A percentile compares a stretch with the other conserved stretches of the same genome.
Conservation (phyloP, 2,113 vertebrate genomes). For the Protomyctophum bolini region DNA sequence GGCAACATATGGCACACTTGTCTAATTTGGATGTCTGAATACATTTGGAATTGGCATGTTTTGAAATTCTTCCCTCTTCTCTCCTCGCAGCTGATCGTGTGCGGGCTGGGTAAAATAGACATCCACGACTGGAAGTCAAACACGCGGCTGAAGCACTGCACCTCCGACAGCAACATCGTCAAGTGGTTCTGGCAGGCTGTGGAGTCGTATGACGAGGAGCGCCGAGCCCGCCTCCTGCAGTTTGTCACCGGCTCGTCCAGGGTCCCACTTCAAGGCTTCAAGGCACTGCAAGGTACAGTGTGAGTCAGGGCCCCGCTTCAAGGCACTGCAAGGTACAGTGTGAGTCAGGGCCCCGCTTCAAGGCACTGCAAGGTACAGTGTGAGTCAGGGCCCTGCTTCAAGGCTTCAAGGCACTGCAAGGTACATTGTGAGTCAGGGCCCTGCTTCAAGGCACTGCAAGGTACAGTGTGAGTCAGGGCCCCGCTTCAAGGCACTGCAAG, state of each 20-base stretch:
- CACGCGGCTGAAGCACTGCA: constrained; percentile 98
- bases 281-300: constrained; percentile 72
- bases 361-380: too few species aligned
- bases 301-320: too few species aligned
- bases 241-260: constrained; percentile 97
- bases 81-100: constrained; percentile 89
- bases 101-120: constrained; percentile 97
- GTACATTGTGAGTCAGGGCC: too few species aligned
- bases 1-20: too few species aligned
- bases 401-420: too few species aligned
- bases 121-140: constrained; percentile 98
- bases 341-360: too few species aligned
- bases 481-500: too few species aligned
- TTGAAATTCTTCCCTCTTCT: not conserved
- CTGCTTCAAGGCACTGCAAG: too few species aligned
- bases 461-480: too few species aligned
- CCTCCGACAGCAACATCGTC: constrained; percentile 92
- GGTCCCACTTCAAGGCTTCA: constrained; percentile 98
- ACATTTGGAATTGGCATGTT: not conserved
- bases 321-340: too few species aligned
- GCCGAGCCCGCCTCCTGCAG: constrained; percentile 92
- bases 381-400: too few species aligned
- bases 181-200: constrained; percentile 99
- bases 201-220: constrained; percentile 96
- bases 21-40: not conserved